Evolutionary conservation across 2,888 invertebrate genomes (phyloP), one percentile per base, ranked within the genome.

Genomic region (Aphrophora alni): DNA sequence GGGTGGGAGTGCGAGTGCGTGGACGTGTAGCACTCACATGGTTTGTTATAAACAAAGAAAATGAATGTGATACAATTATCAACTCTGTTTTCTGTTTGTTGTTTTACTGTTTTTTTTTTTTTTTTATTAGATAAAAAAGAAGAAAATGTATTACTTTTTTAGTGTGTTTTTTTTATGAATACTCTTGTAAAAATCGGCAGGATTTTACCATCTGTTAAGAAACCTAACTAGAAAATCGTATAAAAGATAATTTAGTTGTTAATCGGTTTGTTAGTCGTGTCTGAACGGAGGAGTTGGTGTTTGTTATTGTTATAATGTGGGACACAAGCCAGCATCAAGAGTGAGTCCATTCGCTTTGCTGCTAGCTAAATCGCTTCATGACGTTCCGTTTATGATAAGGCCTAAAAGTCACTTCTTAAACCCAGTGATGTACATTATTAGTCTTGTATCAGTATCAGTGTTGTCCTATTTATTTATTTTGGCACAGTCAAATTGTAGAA

Each of bases 61-160:
- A 82, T 84, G 84, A 84, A 84, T 84, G 84, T 84, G 84, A 84
- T 84, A 84, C 83, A 84, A 83, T 84, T 83, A 83, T 83, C 83
- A 83, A 83, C 82, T 84, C 69, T 21, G 44, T 81, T 75, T 78
- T 72, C 82, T 83, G 83, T 84, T 84, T 82, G 81, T 83, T 82
- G 80, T 81, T 83, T 71, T 27, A 75, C 27, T 70, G 81, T 84
- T 82, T 82, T 84, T 84, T 82, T 83, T 84, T 83, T 80, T 82
- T 83, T 82, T 82, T 84, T 84, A 28, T 21, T 75, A 59, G 59
- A 21, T 21, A 59, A 2, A 59, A 59, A 59, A 2, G 21, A 59
- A 21, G 59, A 59, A 59, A 59, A 59, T 59, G 59, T 59, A 59
- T 21, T 59, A 7, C 5, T 21, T 44, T 44, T 10, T 59, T 59